Conservation (phyloP, 2,797 vertebrate species). For the Sciurus vulgaris region DNA sequence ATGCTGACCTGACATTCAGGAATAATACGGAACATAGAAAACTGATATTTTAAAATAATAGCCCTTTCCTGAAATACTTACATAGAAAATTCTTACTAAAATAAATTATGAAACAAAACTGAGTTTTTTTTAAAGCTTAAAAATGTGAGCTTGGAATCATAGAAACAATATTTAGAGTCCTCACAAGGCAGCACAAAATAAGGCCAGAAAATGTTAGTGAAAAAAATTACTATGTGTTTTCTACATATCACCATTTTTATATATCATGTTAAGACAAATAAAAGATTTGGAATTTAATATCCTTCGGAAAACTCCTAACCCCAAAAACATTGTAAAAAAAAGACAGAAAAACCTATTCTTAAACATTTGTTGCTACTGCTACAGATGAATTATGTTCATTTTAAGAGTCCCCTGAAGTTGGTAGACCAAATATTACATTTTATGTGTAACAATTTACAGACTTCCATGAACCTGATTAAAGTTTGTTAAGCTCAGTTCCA, state of each 20-base stretch:
- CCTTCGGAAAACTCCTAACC: background rate
- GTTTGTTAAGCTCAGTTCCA: slow-evolving; percentile 39
- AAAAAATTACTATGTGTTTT: background rate
- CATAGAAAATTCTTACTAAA: slow-evolving; percentile 59
- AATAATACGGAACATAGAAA: slow-evolving; percentile 74
- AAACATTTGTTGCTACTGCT: background rate
- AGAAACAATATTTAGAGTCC: slow-evolving; percentile 62
- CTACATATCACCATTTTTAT: background rate
- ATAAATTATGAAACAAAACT: slow-evolving; percentile 75
- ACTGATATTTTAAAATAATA: slow-evolving; percentile 81
- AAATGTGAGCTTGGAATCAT: slow-evolving; percentile 50
- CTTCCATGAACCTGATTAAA: slow-evolving; percentile 49
- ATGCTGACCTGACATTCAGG: slow-evolving; percentile 74
- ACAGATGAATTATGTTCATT: slow-evolving; percentile 42
- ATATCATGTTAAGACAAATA: background rate
- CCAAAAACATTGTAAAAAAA: background rate
- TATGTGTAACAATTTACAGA: slow-evolving; percentile 47
- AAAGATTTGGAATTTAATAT: slow-evolving; percentile 29
- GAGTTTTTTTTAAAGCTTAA: slow-evolving; percentile 74
- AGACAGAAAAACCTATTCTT: background rate
- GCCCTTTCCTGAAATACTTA: slow-evolving; percentile 46
- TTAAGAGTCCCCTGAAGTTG: slow-evolving; percentile 24
- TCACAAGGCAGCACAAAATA: slow-evolving; percentile 76
- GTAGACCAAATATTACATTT: slow-evolving; percentile 52
- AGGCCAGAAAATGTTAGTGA: slow-evolving; percentile 46